Evolutionary conservation across 2,888 invertebrate genomes (phyloP).

Genomic region (Spodoptera exigua): DNA sequence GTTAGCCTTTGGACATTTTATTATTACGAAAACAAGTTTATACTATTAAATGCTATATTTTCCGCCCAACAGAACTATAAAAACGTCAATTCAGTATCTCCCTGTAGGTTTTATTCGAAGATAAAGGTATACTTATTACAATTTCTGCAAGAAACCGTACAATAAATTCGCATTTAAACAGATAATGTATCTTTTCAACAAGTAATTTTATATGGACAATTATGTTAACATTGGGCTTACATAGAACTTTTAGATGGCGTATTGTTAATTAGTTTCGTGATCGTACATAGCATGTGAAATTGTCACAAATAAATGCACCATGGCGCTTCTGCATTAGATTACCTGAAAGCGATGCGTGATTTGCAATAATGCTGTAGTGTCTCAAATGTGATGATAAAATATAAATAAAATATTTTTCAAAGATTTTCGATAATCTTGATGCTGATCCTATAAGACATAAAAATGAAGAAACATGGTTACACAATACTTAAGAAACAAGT

Average conservation of each 20-base stretch:
- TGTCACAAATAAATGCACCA: slow-evolving; percentile 84
- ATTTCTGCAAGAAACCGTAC: slow-evolving; percentile 24
- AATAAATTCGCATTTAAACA: slow-evolving; percentile 24
- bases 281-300: slow-evolving; percentile 70
- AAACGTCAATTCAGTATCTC: slow-evolving; percentile 45
- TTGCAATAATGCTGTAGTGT: slow-evolving; percentile 83
- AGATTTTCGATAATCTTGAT: too few species aligned
- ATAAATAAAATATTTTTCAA: slow-evolving; percentile 46
- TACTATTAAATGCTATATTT: slow-evolving; percentile 25
- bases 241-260: slow-evolving; percentile 15
- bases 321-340: slow-evolving; percentile 85
- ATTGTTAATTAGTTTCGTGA: slow-evolving; percentile 67
- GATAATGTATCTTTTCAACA: slow-evolving; percentile 32
- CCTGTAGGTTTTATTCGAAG: slow-evolving; percentile 36
- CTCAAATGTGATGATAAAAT: slow-evolving; percentile 72
- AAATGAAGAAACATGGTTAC: not conserved
- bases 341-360: slow-evolving; percentile 84
- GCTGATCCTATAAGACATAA: too few species aligned
- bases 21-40: slow-evolving; percentile 7
- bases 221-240: slow-evolving; percentile 6
- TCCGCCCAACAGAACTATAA: slow-evolving; percentile 30
- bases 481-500: too few species aligned
- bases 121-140: slow-evolving; percentile 28
- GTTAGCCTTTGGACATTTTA: slow-evolving; percentile 23
- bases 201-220: slow-evolving; percentile 14